Conservation (phyloP, 2,797 vertebrate species). For the Dallia pectoralis region DNA sequence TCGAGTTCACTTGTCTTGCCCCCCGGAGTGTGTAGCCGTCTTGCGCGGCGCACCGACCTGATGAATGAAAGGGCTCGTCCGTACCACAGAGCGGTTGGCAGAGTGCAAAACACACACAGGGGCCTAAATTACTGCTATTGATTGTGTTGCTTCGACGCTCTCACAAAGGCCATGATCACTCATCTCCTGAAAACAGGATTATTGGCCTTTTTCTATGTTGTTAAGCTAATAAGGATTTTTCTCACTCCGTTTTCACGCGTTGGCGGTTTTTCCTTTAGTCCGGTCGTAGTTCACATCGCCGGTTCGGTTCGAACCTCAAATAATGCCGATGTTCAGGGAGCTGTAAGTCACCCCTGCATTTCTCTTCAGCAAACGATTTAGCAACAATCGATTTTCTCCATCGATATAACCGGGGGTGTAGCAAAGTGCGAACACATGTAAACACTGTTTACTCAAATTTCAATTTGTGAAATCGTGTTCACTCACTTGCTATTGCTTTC, state of each 20-base stretch:
- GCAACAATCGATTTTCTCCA: too few relatives aligned
- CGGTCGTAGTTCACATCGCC: too few relatives aligned
- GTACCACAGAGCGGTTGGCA: constrained; percentile 26
- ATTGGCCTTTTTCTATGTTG: constrained; percentile 76
- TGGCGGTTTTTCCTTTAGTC: constrained; percentile 47
- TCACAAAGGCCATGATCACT: constrained; percentile 75
- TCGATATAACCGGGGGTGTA: too few relatives aligned
- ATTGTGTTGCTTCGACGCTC: constrained; percentile 67
- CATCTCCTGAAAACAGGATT: constrained; percentile 79
- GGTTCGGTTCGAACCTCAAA: too few relatives aligned
- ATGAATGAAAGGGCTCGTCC: constrained; percentile 56
- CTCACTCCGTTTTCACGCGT: constrained; percentile 39
- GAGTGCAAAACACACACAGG: constrained; percentile 25
- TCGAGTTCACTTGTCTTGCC: neutral
- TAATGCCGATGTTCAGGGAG: too few relatives aligned
- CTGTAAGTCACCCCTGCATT: too few relatives aligned
- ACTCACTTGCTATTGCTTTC: too few relatives aligned
- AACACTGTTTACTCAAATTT: too few relatives aligned
- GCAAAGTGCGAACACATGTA: too few relatives aligned
- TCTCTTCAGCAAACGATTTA: too few relatives aligned
- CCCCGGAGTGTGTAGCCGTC: neutral
- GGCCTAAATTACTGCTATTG: constrained; percentile 74
- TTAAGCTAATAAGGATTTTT: constrained; percentile 39
- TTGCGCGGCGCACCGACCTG: constrained; percentile 40
- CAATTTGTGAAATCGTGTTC: too few relatives aligned